Base-by-base conservation (phyloP, 2,888 invertebrate genomes). In the Euplagia quadripunctaria region DNA sequence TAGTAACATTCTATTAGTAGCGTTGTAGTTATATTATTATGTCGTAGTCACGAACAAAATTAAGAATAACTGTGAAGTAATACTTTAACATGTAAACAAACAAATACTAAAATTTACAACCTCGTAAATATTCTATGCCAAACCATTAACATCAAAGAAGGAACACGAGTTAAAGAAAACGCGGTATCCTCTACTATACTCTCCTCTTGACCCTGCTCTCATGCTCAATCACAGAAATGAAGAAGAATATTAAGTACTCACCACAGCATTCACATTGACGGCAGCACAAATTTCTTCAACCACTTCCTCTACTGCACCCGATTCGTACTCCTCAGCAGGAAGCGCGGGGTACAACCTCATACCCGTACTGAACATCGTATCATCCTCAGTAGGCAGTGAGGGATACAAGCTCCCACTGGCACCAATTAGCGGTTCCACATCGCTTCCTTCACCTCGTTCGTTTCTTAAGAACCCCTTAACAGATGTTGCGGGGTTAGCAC, bases 291-390 rank as follows among this genome's bases (percentile, higher is more conserved):
- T 85, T 75, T 96, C 96, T 72, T 96, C 96, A 3, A 95, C 85
- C 11, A 96, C 95, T 74, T 94, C 94, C 58, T 92, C 93, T 0
- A 96, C 95, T 3, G 93, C 93, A 0, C 96, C 95, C 43, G 89
- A 91, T 73, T 94, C 95, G 58, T 96, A 96, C 80, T 95, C 96
- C 61, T 95, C 96, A 73, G 86, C 91, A 0, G 96, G 96, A 49
- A 96, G 78, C 3, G 92, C 90, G 0, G 96, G 96, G 68, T 96
- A 96, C 84, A 96, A 82, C 78, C 88, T 93, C 52, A 90, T 90
- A 11, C 89, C 90, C 64, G 90, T 88, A 69, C 88, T 89, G 72
- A 92, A 94, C 66, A 89, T 82, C 0, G 93, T 90, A 67, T 94
- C 95, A 77, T 96, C 95, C 69, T 92, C 92, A 42, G 87, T 83